These are phyloP conservation scores for Acanthosepion esculentum DNA, from an alignment of 2,888 invertebrate species.

Conservation along the genomic window DNA sequence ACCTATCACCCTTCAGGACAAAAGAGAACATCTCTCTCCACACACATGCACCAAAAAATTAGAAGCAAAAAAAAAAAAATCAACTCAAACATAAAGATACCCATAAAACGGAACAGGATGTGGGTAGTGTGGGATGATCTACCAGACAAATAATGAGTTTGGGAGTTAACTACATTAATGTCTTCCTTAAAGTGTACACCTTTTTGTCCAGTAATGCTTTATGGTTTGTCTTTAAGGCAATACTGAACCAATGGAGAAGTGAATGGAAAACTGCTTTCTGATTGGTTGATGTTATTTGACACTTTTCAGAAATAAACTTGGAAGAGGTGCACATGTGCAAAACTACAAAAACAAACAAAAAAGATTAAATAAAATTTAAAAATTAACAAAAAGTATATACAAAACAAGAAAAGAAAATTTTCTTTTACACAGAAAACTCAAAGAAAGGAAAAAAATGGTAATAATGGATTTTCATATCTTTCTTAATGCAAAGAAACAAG, in stretches of 20 bases:
- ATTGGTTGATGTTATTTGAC: not conserved
- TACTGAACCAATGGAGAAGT: not conserved
- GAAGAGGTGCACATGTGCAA: not conserved
- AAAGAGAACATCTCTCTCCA: not conserved
- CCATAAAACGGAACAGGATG: slow-evolving; percentile 21
- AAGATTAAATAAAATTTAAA: not conserved
- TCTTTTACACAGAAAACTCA: not conserved
- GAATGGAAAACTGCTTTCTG: not conserved
- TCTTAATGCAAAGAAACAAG: not conserved
- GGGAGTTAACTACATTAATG: slow-evolving; percentile 33
- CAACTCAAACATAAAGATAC: not conserved
- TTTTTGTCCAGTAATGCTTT: not conserved
- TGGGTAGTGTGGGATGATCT: not conserved
- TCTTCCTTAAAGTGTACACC: not conserved
- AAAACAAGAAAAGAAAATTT: not conserved
- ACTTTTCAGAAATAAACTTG: slow-evolving; percentile 12
- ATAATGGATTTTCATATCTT: slow-evolving; percentile 8
- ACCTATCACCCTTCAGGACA: slow-evolving; percentile 21
- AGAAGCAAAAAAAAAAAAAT: not conserved
- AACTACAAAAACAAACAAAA: not conserved
- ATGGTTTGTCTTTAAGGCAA: slow-evolving; percentile 22
- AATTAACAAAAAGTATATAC: not conserved
- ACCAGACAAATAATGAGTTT: slow-evolving; percentile 33
- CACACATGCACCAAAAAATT: not conserved
- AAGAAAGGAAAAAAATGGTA: not conserved